These are phyloP conservation scores for Polypterus bichir DNA, from an alignment of 2,113 vertebrate species.

Conservation along the genomic window DNA sequence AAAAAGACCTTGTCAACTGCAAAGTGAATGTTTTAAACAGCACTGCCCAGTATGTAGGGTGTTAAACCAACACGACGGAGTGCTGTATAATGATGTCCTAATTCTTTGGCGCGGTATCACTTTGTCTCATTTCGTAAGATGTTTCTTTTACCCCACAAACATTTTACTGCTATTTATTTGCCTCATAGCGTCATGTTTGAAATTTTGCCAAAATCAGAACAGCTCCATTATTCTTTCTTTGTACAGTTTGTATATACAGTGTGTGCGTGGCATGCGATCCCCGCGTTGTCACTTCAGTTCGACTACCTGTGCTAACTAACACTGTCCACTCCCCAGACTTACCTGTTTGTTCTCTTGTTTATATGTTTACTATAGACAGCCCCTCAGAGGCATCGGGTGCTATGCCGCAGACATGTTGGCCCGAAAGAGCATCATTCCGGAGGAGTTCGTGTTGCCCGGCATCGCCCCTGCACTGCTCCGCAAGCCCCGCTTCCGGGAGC, in stretches of 20 bases:
- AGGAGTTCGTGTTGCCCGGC: constrained; percentile 83
- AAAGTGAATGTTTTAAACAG: too few species aligned
- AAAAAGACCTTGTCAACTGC: too few species aligned
- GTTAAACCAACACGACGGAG: too few species aligned
- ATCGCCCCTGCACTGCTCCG: constrained; percentile 76
- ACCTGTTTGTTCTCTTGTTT: background rate
- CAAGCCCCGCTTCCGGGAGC: constrained; percentile 81
- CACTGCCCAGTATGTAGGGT: too few species aligned
- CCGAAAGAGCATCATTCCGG: constrained; percentile 93
- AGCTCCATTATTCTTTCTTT: background rate
- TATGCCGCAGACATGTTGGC: constrained; percentile 63
- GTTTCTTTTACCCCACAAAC: too few species aligned
- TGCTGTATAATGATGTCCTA: too few species aligned
- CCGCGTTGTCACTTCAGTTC: background rate
- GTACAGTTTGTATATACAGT: background rate
- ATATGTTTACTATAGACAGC: background rate
- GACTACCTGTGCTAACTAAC: background rate
- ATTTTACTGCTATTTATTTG: too few species aligned
- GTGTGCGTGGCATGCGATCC: background rate
- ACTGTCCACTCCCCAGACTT: background rate
- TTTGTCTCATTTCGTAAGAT: too few species aligned
- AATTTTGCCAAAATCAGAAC: too few species aligned
- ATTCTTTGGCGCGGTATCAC: too few species aligned
- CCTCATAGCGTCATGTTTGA: too few species aligned
- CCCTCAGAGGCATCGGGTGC: background rate